These are phyloP conservation scores for Argyresthia albistria DNA, from an alignment of 2,888 invertebrate genomes.

Conservation along the genomic window DNA sequence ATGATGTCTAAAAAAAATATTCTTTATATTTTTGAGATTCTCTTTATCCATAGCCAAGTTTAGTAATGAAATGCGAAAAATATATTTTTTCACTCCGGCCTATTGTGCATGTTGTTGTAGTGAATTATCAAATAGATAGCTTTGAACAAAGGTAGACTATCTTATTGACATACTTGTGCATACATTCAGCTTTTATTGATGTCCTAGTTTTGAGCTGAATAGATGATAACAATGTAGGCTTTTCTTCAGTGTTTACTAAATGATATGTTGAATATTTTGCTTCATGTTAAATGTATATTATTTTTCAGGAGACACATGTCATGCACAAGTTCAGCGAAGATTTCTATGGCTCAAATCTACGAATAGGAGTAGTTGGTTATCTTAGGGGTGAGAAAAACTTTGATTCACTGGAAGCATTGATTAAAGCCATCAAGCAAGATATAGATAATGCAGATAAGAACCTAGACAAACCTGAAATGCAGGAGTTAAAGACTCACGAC, in stretches of 20 bases:
- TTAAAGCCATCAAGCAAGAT: conserved; percentile 84
- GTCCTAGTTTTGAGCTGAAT: too few species aligned
- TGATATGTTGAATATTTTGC: not conserved
- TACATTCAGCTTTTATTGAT: too few species aligned
- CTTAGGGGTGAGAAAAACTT: conserved; percentile 90
- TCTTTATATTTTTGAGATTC: too few species aligned
- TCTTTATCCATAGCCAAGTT: too few species aligned
- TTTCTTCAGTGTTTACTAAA: not conserved
- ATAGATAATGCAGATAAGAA: conserved; percentile 77
- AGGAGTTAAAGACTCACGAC: conserved; percentile 54
- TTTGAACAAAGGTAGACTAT: too few species aligned
- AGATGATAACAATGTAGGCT: not conserved
- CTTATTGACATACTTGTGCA: too few species aligned
- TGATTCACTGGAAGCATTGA: conserved; percentile 80
- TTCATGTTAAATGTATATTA: not conserved
- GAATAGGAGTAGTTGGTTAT: conserved; percentile 86
- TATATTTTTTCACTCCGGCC: too few species aligned
- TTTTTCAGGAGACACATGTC: conserved; percentile 91
- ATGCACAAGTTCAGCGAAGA: conserved; percentile 86
- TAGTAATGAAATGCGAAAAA: too few species aligned
- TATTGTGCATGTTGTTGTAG: too few species aligned
- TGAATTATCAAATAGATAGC: too few species aligned
- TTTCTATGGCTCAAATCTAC: conserved; percentile 88
- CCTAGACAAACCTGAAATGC: conserved; percentile 71
- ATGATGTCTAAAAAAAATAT: too few species aligned